These are phyloP conservation scores for Hanleya hanleyi DNA, from an alignment of 2,888 invertebrate genomes.

Conservation along the genomic window DNA sequence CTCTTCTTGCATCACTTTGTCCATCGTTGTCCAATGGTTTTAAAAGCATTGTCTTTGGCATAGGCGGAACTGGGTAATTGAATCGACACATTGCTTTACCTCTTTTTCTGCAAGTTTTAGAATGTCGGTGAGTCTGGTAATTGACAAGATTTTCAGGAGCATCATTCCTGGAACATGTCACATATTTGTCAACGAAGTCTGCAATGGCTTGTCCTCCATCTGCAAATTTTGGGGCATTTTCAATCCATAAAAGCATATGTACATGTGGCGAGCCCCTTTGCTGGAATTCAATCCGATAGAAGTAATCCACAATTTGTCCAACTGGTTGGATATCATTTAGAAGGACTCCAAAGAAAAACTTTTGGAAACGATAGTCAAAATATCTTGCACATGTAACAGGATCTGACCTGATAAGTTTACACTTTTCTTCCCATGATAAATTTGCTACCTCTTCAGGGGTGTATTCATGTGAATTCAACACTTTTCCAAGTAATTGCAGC, in stretches of 20 bases:
- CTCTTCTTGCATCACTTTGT: neutral
- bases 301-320: constrained; percentile 4
- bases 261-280: constrained; percentile 37
- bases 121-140: too few species aligned
- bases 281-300: constrained; percentile 32
- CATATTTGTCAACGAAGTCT: too few species aligned
- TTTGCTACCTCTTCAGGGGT: constrained; percentile 18
- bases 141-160: too few species aligned
- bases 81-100: too few species aligned
- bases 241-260: constrained; percentile 35
- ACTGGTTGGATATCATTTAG: too few species aligned
- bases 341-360: constrained; percentile 19
- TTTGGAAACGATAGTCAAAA: constrained; percentile 28
- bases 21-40: too few species aligned
- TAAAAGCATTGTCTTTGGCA: too few species aligned
- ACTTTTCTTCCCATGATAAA: constrained; percentile 19
- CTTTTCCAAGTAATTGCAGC: constrained; percentile 14
- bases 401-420: constrained; percentile 24
- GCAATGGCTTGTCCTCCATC: too few species aligned
- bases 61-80: too few species aligned
- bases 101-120: too few species aligned
- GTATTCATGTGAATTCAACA: constrained; percentile 10
- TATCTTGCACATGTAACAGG: too few species aligned
- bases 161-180: too few species aligned
- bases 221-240: constrained; percentile 29